Percentiles rank a stretch among this genome's conserved stretches.
Evolutionary conservation across 1,140 invertebrate species (phyloP).

Genomic region (Drosophila kikkawai): DNA sequence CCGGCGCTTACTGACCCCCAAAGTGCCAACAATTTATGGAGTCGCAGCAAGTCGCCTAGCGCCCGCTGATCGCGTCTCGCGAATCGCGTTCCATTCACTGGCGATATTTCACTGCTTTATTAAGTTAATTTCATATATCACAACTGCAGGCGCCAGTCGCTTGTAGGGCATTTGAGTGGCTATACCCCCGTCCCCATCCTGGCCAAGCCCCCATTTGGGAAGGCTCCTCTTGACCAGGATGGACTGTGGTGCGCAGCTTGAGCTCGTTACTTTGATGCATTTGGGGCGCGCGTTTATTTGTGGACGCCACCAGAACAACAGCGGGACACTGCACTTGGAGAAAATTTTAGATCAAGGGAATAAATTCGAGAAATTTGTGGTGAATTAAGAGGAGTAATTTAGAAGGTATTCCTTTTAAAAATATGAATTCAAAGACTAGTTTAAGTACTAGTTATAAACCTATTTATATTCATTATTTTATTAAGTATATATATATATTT

Average conservation of each 20-base stretch:
- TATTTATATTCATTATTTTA: background rate
- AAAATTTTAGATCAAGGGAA: background rate
- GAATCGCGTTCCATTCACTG: conserved; percentile 52
- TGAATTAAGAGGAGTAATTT: background rate
- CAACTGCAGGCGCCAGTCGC: conserved; percentile 70
- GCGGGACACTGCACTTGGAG: conserved; percentile 53
- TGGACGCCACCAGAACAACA: conserved; percentile 66
- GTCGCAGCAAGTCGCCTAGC: conserved; percentile 65
- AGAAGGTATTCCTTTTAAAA: background rate
- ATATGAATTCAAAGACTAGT: background rate
- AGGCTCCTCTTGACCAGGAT: conserved; percentile 26
- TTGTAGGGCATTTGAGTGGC: conserved; percentile 40
- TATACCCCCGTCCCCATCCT: conserved; percentile 1
- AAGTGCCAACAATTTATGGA: conserved; percentile 72
- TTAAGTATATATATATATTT: background rate
- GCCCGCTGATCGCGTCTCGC: conserved; percentile 49
- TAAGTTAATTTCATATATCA: conserved; percentile 82
- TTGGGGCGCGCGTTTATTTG: conserved; percentile 79
- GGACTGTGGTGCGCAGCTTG: conserved; percentile 76
- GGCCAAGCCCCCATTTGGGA: conserved; percentile 2
- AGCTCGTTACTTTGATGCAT: conserved; percentile 84
- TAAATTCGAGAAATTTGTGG: background rate
- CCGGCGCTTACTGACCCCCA: conserved; percentile 28
- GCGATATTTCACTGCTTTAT: conserved; percentile 84
- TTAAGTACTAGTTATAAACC: background rate